Conservation (phyloP, 2,113 vertebrate species). For the Ptilorrhoa leucosticta region DNA sequence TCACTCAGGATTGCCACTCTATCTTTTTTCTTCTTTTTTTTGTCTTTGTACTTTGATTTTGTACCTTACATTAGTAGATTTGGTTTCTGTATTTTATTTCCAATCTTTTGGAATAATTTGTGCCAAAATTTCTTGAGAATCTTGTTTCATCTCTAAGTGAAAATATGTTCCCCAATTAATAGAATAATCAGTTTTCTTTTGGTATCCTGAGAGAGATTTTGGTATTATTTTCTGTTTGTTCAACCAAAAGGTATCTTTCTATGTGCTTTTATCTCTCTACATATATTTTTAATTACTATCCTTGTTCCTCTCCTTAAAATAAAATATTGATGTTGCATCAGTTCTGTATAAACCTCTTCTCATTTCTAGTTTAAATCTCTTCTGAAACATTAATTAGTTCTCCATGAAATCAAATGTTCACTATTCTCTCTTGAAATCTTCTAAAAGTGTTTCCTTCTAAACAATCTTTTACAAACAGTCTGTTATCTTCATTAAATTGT, state of each 20-base stretch:
- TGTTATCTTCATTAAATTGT: not conserved
- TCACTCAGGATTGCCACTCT: not conserved
- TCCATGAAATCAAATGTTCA: not conserved
- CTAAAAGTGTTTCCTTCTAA: not conserved
- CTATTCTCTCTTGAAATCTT: not conserved
- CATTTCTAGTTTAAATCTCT: not conserved
- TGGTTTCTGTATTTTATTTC: not conserved
- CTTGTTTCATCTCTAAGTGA: not conserved
- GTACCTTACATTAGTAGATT: not conserved
- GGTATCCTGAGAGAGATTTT: not conserved
- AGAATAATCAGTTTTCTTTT: not conserved
- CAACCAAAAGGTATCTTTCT: not conserved
- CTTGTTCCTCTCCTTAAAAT: not conserved
- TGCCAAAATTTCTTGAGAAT: not conserved
- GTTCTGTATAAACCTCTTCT: not conserved
- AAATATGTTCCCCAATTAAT: not conserved
- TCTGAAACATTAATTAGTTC: not conserved
- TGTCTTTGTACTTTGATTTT: not conserved
- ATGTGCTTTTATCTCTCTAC: not conserved
- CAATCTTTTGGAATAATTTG: not conserved
- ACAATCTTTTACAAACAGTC: not conserved
- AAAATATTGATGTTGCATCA: not conserved
- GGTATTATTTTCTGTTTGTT: not conserved
- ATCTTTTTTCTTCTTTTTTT: not conserved
- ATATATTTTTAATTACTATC: not conserved